Evolutionary conservation across 2,888 invertebrate species (phyloP), one percentile per base, ranked within the genome.

Genomic region (Listrodromus nycthemerus): DNA sequence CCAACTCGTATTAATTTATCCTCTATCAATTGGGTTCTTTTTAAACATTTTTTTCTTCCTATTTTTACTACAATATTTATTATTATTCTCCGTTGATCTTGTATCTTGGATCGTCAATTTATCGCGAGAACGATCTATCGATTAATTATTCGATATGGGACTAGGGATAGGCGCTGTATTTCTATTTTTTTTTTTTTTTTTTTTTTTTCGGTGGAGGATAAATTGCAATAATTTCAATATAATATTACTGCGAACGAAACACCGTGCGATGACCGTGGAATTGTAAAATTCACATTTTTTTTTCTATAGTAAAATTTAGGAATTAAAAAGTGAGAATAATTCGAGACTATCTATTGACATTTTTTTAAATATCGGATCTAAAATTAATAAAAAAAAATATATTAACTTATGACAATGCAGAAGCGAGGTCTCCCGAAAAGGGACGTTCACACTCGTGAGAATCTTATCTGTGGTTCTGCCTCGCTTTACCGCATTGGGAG

Each of bases 391-490:
- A 48, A 48, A 30, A 30, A 41, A 45, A 61, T 16, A 48, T 45
- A 45, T 48, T n/a, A 61, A 24, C 41, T 24, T 19, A 45, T 27
- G 2, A 45, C 37, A 48, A 41, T 63, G 27, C 33, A 6, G 30
- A 63, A 63, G 50, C 37, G 75, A 65, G 55, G 75, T 65, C 65
- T 81, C 52, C 65, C 76, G 75, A 70, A 76, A 55, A 81, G 19
- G 30, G 16, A n/a, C n/a, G 61, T 33, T 33, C 7, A 41, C 21
- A 37, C 50, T 58, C 61, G 50, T 21, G 76, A 73, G 52, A 21
- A 66, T 69, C 41, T 78, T 73, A 77, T 82, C 67, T 61, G 21
- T 55, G 21, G 27, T 67, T 61, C 50, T 45, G 13, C 27, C 27
- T 65, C 52, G 58, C 41, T 65, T 16, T 10, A 33, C 37, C 61